Evolutionary conservation across 2,113 vertebrate genomes (phyloP).

Genomic region (Chionis minor): DNA sequence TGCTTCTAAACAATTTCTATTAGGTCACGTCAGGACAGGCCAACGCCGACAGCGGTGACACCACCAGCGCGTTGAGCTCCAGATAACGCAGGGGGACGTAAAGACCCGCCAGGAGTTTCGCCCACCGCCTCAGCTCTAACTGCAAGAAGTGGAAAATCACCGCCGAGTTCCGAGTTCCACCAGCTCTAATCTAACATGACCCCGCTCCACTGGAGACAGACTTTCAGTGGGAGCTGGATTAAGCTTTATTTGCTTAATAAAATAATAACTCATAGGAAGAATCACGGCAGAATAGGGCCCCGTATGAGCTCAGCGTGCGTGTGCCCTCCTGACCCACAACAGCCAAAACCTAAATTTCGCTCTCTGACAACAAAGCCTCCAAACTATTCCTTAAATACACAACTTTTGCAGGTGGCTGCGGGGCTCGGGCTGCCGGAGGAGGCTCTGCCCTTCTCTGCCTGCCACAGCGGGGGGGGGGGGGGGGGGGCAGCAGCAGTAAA

Average conservation of each 20-base stretch:
- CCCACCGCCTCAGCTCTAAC: not conserved
- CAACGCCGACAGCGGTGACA: not conserved
- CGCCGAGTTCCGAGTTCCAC: not conserved
- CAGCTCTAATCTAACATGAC: not conserved
- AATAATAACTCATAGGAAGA: not conserved
- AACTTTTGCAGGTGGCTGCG: conserved; percentile 20
- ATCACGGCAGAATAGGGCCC: not conserved
- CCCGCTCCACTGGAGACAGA: not conserved
- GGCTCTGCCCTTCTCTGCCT: not conserved
- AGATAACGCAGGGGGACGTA: not conserved
- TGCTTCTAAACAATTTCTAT: conserved; percentile 12
- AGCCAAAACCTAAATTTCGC: conserved; percentile 42
- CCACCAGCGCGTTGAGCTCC: not conserved
- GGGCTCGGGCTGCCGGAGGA: not conserved
- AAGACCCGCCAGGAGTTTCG: not conserved
- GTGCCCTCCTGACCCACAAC: conserved; percentile 13
- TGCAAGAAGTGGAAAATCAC: conserved; percentile 3
- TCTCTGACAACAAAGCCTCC: conserved; percentile 19
- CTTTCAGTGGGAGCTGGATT: conserved; percentile 7
- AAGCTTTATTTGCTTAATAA: conserved; percentile 21
- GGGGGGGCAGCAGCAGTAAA: not conserved
- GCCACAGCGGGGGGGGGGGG: not conserved
- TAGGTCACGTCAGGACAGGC: conserved; percentile 59
- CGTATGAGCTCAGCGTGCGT: not conserved
- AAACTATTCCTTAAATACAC: conserved; percentile 22